Percentiles rank a stretch among this genome's conserved stretches.
Conservation (phyloP, 1,140 invertebrate genomes). For the Lucilia cuprina region DNA sequence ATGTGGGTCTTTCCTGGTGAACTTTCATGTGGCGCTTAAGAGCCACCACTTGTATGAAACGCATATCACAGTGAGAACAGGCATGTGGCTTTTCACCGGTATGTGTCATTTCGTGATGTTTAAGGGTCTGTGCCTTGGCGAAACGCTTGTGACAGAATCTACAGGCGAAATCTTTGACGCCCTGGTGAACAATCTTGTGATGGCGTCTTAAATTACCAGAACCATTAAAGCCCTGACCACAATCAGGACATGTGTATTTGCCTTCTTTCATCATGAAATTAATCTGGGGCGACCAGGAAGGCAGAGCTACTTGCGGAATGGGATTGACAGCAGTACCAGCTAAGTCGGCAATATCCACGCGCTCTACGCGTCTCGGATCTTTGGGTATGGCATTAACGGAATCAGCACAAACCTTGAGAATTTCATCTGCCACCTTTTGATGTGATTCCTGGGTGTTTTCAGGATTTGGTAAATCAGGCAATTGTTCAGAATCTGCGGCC, state of each 20-base stretch:
- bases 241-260: constrained; percentile 57
- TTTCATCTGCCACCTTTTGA: constrained; percentile 57
- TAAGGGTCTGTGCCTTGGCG: constrained; percentile 58
- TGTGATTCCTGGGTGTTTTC: constrained; percentile 38
- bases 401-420: constrained; percentile 57
- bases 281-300: constrained; percentile 56
- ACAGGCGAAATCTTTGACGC: constrained; percentile 59
- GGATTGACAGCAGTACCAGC: constrained; percentile 57
- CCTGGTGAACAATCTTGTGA: constrained; percentile 59
- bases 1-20: constrained; percentile 54
- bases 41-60: constrained; percentile 57
- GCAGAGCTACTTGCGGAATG: constrained; percentile 55
- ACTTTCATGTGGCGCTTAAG: constrained; percentile 57
- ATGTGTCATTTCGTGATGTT: constrained; percentile 60
- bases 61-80: constrained; percentile 54
- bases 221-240: constrained; percentile 58
- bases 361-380: constrained; percentile 54
- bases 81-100: constrained; percentile 63
- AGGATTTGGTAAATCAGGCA: constrained; percentile 40
- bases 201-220: constrained; percentile 59
- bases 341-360: constrained; percentile 53
- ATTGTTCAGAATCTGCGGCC: constrained; percentile 36
- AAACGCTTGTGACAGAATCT: constrained; percentile 56
- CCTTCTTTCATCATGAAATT: constrained; percentile 61
- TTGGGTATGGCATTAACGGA: constrained; percentile 57